A percentile compares a stretch with the other conserved stretches of the same genome.
phyloP scores from a whole-genome alignment of 2,888 invertebrate genomes.

The Leucophenga maculata region DNA sequence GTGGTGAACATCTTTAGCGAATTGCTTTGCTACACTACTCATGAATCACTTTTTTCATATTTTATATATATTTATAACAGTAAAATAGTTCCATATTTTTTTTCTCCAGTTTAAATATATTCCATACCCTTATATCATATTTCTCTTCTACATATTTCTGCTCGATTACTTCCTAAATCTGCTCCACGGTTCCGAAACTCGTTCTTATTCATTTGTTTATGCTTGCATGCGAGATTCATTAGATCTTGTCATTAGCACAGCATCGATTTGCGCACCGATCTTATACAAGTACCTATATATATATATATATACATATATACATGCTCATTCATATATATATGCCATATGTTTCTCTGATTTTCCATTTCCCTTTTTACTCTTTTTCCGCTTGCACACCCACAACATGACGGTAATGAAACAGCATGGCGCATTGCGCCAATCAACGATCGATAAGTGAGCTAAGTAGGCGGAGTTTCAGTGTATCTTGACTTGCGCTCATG shows the following conservation, averaged over 20 bases:
- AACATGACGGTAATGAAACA: background rate
- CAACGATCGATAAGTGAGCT: conserved; percentile 50
- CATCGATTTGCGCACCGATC: conserved; percentile 1
- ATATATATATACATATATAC: no score
- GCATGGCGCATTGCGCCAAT: conserved; percentile 39
- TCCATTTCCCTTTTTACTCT: background rate
- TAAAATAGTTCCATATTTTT: no score
- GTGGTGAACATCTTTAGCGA: no score
- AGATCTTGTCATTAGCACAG: conserved; percentile 9
- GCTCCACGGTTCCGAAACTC: conserved; percentile 8
- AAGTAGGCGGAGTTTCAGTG: conserved; percentile 11
- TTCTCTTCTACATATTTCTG: no score
- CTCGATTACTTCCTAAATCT: background rate
- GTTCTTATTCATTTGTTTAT: conserved; percentile 15
- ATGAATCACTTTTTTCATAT: no score
- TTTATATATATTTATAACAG: no score
- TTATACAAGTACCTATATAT: background rate
- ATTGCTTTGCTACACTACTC: no score
- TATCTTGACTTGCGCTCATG: background rate
- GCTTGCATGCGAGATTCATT: background rate
- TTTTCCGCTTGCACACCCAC: background rate
- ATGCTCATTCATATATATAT: no score
- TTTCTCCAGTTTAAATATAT: no score
- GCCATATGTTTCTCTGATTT: conserved; percentile 8
- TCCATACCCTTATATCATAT: no score